These are phyloP conservation scores for Iguana delicatissima DNA, from an alignment of 2,797 vertebrate genomes.

Conservation along the genomic window DNA sequence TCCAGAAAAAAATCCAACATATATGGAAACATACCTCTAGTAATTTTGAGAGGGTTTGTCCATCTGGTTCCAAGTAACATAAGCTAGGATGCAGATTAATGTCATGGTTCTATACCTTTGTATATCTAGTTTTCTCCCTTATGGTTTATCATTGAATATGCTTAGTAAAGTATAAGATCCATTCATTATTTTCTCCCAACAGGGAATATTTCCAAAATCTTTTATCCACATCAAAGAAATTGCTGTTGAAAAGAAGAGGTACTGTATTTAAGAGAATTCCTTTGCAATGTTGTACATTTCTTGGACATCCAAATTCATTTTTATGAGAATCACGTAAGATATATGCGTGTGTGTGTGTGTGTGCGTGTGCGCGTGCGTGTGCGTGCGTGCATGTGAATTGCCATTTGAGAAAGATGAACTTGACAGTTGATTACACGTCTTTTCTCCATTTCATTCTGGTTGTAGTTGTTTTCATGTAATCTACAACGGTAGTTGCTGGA, in stretches of 20 bases:
- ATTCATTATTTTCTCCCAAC: constrained; percentile 54
- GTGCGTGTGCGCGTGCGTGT: too few relatives aligned
- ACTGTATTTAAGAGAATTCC: constrained; percentile 42
- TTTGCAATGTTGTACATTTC: not conserved
- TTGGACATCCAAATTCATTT: not conserved
- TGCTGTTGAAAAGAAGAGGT: constrained; percentile 89
- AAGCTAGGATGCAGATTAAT: too few relatives aligned
- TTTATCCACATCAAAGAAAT: constrained; percentile 91
- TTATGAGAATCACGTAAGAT: not conserved
- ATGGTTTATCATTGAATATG: not conserved
- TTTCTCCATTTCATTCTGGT: not conserved
- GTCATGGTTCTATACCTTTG: not conserved
- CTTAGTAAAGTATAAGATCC: not conserved
- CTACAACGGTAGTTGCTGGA: not conserved
- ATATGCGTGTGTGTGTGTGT: not conserved
- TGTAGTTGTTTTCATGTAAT: not conserved
- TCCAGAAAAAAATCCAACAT: too few relatives aligned
- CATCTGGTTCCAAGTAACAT: too few relatives aligned
- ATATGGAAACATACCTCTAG: too few relatives aligned
- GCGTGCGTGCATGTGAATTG: not conserved
- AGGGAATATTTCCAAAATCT: constrained; percentile 95
- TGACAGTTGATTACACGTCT: not conserved
- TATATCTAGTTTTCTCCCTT: not conserved
- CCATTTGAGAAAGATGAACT: not conserved
- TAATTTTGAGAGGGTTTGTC: too few relatives aligned